Evolutionary conservation across 2,797 vertebrate species (phyloP).

Genomic region (Kryptolebias ocellatus): DNA sequence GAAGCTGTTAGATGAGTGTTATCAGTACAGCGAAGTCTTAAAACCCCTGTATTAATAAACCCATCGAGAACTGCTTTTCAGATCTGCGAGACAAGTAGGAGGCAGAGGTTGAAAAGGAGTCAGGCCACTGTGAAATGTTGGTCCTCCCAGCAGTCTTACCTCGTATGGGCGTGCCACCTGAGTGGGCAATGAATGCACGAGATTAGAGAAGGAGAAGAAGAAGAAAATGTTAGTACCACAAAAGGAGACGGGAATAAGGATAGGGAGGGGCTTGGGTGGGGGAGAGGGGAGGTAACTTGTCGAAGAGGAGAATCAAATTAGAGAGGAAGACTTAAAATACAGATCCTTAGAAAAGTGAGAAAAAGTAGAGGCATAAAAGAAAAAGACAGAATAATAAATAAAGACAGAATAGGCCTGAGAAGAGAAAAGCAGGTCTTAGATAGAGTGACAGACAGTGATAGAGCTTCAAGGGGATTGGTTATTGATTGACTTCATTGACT

Average conservation of each 20-base stretch:
- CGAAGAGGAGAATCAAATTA: slow-evolving; percentile 68
- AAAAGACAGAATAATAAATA: slow-evolving; percentile 67
- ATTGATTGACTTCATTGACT: slow-evolving; percentile 72
- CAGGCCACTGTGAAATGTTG: slow-evolving; percentile 76
- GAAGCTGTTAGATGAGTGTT: slow-evolving; percentile 56
- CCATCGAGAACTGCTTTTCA: slow-evolving; percentile 55
- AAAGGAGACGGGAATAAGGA: slow-evolving; percentile 51
- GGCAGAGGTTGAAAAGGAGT: slow-evolving; percentile 72
- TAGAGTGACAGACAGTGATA: slow-evolving; percentile 89
- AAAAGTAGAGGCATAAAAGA: slow-evolving; percentile 81
- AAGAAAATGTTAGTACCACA: slow-evolving; percentile 83
- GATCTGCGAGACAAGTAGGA: slow-evolving; percentile 70
- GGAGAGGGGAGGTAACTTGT: slow-evolving; percentile 51
- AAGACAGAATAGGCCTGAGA: slow-evolving; percentile 90
- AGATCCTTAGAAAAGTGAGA: slow-evolving; percentile 60
- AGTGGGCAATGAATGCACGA: slow-evolving; percentile 85
- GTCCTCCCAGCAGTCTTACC: slow-evolving; percentile 82
- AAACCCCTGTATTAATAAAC: slow-evolving; percentile 56
- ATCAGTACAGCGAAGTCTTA: slow-evolving; percentile 55
- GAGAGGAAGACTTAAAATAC: slow-evolving; percentile 66
- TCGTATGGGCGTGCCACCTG: slow-evolving; percentile 85
- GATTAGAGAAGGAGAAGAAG: slow-evolving; percentile 84
- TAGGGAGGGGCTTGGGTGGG: slow-evolving; percentile 41
- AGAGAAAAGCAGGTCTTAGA: slow-evolving; percentile 93
- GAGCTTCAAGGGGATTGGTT: slow-evolving; percentile 71